Base-by-base conservation (phyloP, 1,140 invertebrate species). In the Brachionus asplanchnoidis region DNA sequence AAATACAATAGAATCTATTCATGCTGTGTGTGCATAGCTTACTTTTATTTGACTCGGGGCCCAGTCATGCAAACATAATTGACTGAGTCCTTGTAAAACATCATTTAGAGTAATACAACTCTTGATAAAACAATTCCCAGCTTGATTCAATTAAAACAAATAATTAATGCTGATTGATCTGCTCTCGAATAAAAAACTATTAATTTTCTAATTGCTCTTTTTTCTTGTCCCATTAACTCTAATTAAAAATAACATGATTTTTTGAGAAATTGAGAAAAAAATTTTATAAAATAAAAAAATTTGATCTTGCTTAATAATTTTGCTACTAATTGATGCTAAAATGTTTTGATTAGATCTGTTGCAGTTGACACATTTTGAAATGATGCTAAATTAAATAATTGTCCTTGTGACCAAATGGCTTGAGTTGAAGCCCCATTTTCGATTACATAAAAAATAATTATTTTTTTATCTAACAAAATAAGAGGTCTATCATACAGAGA, bases 121-220 rank as follows among this genome's bases (percentile, higher is more conserved):
- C 28, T 68, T 17, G 66, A 68, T 68, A 68, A 32, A 68, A 6
- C 26, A 68, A 40, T 40, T 68, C 66, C 32, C 66, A 68, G 66
- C 66, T 68, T 68, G 66, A 68, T 68, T 32, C 66, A 60, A 60
- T 60, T 68, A 32, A 46, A 68, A 68, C 66, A 68, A 68, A 68
- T 32, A 68, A 68, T 32, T 68, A 40, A 68, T 68, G 26, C 32
- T 68, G 32, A 68, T 32, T 68, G 26, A 68, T 68, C 32, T 23
- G n/a, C 14, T 8, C 32, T 36, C 17, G 14, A 68, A 68, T 68
- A 68, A 32, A 68, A 68, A 68, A 28, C 66, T 68, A 68, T 68
- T 68, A 68, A 68, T 68, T 68, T 32, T 11, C 32, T 68, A 68
- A 68, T 32, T 68, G 26, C 66, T 68, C 26, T 12, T 40, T 12